Base-by-base conservation (phyloP, 2,797 vertebrate species). In the Okamejei kenojei region DNA sequence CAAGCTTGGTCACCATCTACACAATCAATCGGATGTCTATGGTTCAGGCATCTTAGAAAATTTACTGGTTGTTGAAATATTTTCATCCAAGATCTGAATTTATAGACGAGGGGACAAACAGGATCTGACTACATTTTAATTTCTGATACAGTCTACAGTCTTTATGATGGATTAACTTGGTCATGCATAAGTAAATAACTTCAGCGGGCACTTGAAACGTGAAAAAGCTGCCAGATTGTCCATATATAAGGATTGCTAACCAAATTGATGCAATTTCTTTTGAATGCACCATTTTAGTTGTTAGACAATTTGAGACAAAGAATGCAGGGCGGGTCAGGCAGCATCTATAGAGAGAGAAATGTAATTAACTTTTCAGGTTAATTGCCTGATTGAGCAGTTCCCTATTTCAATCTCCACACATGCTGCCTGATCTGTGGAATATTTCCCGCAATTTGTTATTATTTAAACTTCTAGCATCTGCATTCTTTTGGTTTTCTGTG, bases 51-150 rank as follows among this genome's bases (percentile, higher is more conserved):
- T 76, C 65, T n/a, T 88, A 68, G 38, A 92, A 58, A 29, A 26
- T 74, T 58, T 92, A n/a, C 90, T 76, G 23, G 71, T 76, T 38
- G 8, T 45, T 74, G 71, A 71, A 92, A 92, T 74, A 68, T 76
- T 92, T 92, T 74, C 90, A 92, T 23, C 21, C 29, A 74, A 54
- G 71, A 92, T 92, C 90, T 76, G 71, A 76, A 92, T 92, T 92
- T 76, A 74, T 76, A 92, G 23, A 74, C 7, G 7, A 58, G 13
- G 90, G 76, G 38, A 54, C 35, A 74, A 54, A 74, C 35, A 74
- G 68, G 71, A 73, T 92, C 35, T 45, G 71, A 76, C 23, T 74
- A 58, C 90, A 71, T 45, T 15, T 76, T 76, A 71, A 92, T 29
- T 92, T 45, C 68, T 92, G 90, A 92, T 58, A 74, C 13, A 13